Percentiles rank a stretch among this genome's conserved stretches.
phyloP scores from a whole-genome alignment of 1,140 invertebrate genomes.

The Drosophila setifemur region DNA sequence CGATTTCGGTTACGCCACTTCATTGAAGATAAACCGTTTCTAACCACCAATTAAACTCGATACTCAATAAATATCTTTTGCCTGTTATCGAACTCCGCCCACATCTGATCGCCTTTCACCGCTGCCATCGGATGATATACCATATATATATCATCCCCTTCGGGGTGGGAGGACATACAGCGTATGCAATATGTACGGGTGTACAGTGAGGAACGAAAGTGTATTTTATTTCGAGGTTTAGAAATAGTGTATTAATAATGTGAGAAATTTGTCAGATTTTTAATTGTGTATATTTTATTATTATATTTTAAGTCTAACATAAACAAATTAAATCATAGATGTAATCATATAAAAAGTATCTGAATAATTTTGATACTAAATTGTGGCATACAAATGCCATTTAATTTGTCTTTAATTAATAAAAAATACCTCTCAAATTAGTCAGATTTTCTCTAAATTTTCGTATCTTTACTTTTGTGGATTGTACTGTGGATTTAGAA shows the following conservation, averaged over 20 bases:
- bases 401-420: too few species aligned
- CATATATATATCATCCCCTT: conserved; percentile 51
- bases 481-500: conserved; percentile 38
- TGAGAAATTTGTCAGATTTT: too few species aligned
- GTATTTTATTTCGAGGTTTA: neutral
- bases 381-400: too few species aligned
- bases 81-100: conserved; percentile 37
- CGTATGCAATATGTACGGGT: conserved; percentile 15
- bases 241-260: too few species aligned
- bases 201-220: neutral
- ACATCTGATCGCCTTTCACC: conserved; percentile 40
- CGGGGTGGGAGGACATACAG: conserved; percentile 20
- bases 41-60: conserved; percentile 35
- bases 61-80: conserved; percentile 26
- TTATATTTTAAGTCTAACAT: too few species aligned
- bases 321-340: too few species aligned
- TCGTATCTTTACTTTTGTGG: neutral
- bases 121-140: conserved; percentile 40
- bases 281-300: too few species aligned
- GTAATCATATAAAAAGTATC: too few species aligned
- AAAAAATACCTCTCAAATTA: too few species aligned
- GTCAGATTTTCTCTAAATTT: neutral
- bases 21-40: conserved; percentile 16
- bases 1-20: conserved; percentile 22
- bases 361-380: too few species aligned